A percentile compares a stretch with the other conserved stretches of the same genome.
Evolutionary conservation across 2,888 invertebrate species (phyloP).

Genomic region (Lasioglossum lativentre): DNA sequence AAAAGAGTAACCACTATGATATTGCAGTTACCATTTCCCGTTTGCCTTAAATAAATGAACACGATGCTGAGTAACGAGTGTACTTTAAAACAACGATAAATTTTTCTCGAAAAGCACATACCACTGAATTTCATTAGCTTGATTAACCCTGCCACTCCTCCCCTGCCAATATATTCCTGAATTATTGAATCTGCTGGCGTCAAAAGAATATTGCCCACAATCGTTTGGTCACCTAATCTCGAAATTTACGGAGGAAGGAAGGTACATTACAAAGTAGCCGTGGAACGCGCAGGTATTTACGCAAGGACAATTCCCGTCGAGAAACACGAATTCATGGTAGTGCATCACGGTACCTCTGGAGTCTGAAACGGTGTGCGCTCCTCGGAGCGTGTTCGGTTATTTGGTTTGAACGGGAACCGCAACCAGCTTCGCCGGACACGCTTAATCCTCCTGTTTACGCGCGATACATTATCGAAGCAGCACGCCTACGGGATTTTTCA

Average conservation of each 20-base stretch:
- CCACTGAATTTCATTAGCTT: background rate
- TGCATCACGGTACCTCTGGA: conserved; percentile 18
- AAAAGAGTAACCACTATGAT: background rate
- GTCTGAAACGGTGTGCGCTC: background rate
- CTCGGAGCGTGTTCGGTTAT: conserved; percentile 45
- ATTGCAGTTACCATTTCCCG: background rate
- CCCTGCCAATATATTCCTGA: background rate
- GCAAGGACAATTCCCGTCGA: conserved; percentile 21
- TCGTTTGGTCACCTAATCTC: conserved; percentile 43
- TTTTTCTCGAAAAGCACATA: background rate
- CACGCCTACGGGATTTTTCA: conserved; percentile 69
- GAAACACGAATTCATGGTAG: conserved; percentile 45
- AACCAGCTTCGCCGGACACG: conserved; percentile 43
- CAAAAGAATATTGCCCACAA: conserved; percentile 18
- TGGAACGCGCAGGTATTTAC: conserved; percentile 28
- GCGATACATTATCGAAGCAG: conserved; percentile 68
- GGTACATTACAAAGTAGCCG: conserved; percentile 27
- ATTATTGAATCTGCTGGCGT: conserved; percentile 18
- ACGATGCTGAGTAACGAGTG: background rate
- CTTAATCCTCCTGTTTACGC: conserved; percentile 73
- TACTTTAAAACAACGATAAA: background rate
- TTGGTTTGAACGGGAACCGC: conserved; percentile 64
- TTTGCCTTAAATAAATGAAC: no score
- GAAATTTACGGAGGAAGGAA: conserved; percentile 42
- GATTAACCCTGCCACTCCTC: background rate